These are phyloP conservation scores for Planiliza haematocheilus DNA, from an alignment of 2,113 vertebrate genomes.

Conservation along the genomic window DNA sequence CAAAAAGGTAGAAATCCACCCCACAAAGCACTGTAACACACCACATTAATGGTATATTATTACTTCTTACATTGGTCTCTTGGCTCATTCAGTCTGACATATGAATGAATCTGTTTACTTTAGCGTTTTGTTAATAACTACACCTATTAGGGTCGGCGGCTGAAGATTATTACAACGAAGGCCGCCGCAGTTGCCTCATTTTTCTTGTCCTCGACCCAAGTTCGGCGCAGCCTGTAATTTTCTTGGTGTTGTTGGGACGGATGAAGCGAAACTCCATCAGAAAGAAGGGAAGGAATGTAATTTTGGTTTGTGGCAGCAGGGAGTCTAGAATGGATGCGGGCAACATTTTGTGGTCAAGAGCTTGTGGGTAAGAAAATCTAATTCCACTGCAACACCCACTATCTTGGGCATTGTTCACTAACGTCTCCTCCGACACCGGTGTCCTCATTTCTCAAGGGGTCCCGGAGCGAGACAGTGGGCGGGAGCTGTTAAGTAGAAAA, in stretches of 20 bases:
- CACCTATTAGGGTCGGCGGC: background rate
- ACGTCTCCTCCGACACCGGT: conserved; percentile 12
- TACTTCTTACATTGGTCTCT: background rate
- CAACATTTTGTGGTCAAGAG: conserved; percentile 22
- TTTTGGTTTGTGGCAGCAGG: conserved; percentile 39
- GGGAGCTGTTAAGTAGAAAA: conserved; percentile 24
- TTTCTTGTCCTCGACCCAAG: background rate
- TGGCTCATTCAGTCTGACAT: background rate
- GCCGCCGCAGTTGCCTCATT: background rate
- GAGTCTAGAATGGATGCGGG: conserved; percentile 17
- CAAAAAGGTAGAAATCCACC: background rate
- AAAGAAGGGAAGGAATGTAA: conserved; percentile 8
- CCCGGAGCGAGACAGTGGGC: background rate
- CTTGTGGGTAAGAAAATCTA: conserved; percentile 39
- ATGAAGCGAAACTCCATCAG: conserved; percentile 24
- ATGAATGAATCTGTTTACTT: background rate
- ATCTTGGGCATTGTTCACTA: conserved; percentile 21
- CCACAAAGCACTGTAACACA: background rate
- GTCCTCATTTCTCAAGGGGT: conserved; percentile 36
- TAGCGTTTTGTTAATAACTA: conserved; percentile 12
- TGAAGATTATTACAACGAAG: background rate
- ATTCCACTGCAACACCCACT: conserved; percentile 37
- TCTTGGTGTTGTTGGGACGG: conserved; percentile 12
- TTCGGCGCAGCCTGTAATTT: background rate
- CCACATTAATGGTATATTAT: background rate